Evolutionary conservation across 2,888 invertebrate genomes (phyloP).

Genomic region (Hetaerina titia): DNA sequence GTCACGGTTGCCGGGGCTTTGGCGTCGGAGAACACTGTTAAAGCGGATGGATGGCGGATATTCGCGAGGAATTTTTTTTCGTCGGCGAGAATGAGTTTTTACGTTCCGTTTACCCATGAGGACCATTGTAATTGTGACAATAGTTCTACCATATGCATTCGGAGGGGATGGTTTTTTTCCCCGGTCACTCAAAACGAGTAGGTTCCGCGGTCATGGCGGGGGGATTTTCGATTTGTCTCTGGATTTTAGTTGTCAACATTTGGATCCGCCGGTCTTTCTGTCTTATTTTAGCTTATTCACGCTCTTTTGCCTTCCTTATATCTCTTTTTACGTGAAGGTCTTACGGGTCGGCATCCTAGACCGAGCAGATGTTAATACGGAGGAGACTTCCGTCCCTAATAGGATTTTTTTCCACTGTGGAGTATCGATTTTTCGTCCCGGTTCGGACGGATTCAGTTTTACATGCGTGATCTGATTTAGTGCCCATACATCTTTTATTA

Average conservation of each 20-base stretch:
- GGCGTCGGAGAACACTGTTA: not conserved
- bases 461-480: too few relatives aligned
- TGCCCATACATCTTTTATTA: too few relatives aligned
- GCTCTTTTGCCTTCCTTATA: too few relatives aligned
- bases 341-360: too few relatives aligned
- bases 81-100: not conserved
- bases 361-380: too few relatives aligned
- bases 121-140: not conserved
- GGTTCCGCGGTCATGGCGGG: not conserved
- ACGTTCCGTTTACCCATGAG: not conserved
- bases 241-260: not conserved
- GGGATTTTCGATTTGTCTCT: not conserved
- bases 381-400: too few relatives aligned
- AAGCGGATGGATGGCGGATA: not conserved
- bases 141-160: not conserved
- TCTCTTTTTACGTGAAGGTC: too few relatives aligned
- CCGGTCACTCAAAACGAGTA: not conserved
- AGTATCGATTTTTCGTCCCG: too few relatives aligned
- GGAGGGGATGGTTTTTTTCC: not conserved
- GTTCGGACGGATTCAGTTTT: too few relatives aligned
- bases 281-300: not conserved
- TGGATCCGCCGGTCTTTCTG: not conserved
- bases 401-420: too few relatives aligned
- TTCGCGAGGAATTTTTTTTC: not conserved
- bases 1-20: not conserved